Percentiles rank a stretch among this genome's conserved stretches.
Evolutionary conservation across 2,113 vertebrate genomes (phyloP).

Genomic region (Lates calcarifer): DNA sequence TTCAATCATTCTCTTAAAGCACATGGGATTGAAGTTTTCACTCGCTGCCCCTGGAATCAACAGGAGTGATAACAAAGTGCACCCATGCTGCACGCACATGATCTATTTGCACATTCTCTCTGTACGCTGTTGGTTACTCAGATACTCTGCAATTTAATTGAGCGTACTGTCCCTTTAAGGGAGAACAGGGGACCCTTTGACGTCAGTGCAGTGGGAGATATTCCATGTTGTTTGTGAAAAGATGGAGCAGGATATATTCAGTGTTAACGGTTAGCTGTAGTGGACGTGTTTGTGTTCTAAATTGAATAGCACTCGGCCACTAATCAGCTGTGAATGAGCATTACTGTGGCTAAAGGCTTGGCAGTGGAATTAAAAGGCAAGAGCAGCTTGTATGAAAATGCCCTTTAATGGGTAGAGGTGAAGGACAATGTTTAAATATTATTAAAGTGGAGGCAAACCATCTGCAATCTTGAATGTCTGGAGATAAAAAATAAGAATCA

Average conservation of each 20-base stretch:
- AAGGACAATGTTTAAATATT: background rate
- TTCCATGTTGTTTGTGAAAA: conserved; percentile 68
- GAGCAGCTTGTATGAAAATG: conserved; percentile 24
- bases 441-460: background rate
- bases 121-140: conserved; percentile 19
- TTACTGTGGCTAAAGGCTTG: conserved; percentile 5
- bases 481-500: background rate
- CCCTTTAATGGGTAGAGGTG: conserved; percentile 33
- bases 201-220: conserved; percentile 73
- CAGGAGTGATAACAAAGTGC: conserved; percentile 33
- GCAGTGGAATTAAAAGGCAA: conserved; percentile 28
- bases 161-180: conserved; percentile 76
- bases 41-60: conserved; percentile 10
- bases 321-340: conserved; percentile 35
- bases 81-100: no score
- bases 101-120: conserved; percentile 26
- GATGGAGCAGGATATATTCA: conserved; percentile 57
- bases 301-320: conserved; percentile 41
- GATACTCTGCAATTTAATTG: conserved; percentile 28
- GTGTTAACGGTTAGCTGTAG: conserved; percentile 12
- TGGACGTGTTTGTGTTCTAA: conserved; percentile 13
- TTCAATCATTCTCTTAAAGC: conserved; percentile 47
- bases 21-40: background rate
- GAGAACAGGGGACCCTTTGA: conserved; percentile 69
- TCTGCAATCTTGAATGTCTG: background rate